Evolutionary conservation across 2,113 vertebrate genomes (phyloP), one percentile per base, ranked within the genome.

Genomic region (Meriones unguiculatus): DNA sequence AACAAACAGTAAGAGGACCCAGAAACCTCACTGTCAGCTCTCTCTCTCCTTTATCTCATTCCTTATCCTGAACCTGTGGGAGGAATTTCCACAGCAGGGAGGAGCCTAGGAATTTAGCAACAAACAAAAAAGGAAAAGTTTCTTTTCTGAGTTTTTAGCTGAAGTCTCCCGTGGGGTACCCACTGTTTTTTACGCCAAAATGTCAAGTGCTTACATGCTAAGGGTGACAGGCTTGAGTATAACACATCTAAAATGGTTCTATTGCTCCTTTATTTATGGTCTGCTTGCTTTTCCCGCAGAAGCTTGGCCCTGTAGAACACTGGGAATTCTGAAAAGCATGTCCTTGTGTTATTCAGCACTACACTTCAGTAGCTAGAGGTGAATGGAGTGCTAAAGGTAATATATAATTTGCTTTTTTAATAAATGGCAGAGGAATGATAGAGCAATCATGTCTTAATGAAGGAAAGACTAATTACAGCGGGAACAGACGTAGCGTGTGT

Each of bases 351-450:
- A 97, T 32, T 94, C 67, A 90, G 93, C 4, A 35, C 54, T 90
- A 80, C 84, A 90, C 75, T 93, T 81, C 30, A 18, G 65, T 89
- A 93, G 84, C 91, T 84, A 90, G 95, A 95, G 93, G 96, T 96
- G 87, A 97, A 95, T 67, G 35, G 84, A 94, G 73, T 78, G 54
- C 94, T 96, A 89, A 92, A 94, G 96, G 93, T 91, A 90, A 97
- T 77, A 87, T 54, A 86, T 87, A 97, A 98, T 97, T 97, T 97
- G 75, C 91, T 96, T 70, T 70, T 88, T 91, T 94, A 96, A 94
- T 65, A 91, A 97, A 94, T 92, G 91, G 84, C 76, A 95, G 88
- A 95, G 54, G 38, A 91, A 75, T 85, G 93, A 87, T 22, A 80
- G 35, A 67, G 80, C 70, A 92, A 69, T 84, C 65, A 35, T 95